These are phyloP conservation scores for Chrysogorgia sp. DNA, from an alignment of 92 coral and sea anemone genomes.

Conservation along the genomic window DNA sequence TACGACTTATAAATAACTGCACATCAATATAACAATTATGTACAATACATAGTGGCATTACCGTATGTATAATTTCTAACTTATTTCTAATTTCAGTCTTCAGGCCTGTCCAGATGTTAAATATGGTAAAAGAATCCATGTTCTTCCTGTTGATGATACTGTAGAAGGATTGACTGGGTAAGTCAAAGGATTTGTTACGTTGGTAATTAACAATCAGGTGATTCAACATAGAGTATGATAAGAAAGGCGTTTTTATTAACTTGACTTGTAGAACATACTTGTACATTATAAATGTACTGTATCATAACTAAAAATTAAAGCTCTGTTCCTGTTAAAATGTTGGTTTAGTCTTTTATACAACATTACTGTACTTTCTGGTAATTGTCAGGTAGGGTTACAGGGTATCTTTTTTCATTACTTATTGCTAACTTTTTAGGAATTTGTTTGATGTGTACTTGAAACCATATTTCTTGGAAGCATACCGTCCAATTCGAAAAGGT, in stretches of 20 bases:
- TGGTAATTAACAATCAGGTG: background rate
- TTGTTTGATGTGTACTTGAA: conserved; percentile 97
- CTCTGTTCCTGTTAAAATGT: too few species aligned
- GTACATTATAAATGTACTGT: too few species aligned
- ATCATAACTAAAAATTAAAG: too few species aligned
- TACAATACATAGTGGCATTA: background rate
- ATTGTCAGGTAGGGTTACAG: too few species aligned
- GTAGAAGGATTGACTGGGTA: conserved; percentile 98
- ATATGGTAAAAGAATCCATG: conserved; percentile 97
- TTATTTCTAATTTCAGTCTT: conserved; percentile 66
- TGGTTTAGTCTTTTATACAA: too few species aligned
- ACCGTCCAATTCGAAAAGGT: conserved; percentile 97
- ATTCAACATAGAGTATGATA: too few species aligned
- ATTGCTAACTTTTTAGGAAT: conserved; percentile 55
- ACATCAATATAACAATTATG: too few species aligned
- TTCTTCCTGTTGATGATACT: conserved; percentile 94
- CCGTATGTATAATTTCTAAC: too few species aligned
- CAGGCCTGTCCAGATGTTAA: conserved; percentile 99
- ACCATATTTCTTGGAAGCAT: conserved; percentile 96
- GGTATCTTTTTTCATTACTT: background rate
- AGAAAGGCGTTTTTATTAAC: too few species aligned
- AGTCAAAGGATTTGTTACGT: background rate
- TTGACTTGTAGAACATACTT: too few species aligned
- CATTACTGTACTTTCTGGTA: too few species aligned
- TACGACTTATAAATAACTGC: too few species aligned